Conservation (phyloP, 1,140 invertebrate genomes). For the Scaptomyza pallida region DNA sequence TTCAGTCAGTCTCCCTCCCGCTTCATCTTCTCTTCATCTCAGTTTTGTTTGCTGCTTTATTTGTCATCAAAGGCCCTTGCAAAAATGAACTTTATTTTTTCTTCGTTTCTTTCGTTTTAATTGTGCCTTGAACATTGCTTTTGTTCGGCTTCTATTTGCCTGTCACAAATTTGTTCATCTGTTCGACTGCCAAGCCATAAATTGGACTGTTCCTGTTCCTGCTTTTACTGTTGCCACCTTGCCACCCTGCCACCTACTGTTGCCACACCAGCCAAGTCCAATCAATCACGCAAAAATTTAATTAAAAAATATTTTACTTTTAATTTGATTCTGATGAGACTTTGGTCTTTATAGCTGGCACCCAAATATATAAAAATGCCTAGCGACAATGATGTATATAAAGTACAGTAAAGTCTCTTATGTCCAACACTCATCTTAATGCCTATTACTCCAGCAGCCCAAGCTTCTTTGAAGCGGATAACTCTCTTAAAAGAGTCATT, state of each 20-base stretch:
- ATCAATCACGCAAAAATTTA: conserved; percentile 77
- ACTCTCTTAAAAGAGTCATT: too few species aligned
- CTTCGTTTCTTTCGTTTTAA: conserved; percentile 76
- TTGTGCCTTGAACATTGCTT: conserved; percentile 54
- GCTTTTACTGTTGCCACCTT: not conserved
- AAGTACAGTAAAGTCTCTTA: too few species aligned
- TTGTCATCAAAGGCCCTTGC: conserved; percentile 65
- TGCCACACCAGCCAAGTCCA: conserved; percentile 56
- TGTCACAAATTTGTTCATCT: conserved; percentile 62
- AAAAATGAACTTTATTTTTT: conserved; percentile 66
- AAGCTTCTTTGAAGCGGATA: too few species aligned
- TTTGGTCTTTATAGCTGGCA: conserved; percentile 7
- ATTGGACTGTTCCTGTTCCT: conserved; percentile 13
- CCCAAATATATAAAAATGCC: conserved; percentile 10
- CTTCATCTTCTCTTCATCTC: too few species aligned
- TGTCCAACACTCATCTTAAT: too few species aligned
- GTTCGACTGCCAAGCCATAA: conserved; percentile 35
- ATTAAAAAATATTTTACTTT: conserved; percentile 56
- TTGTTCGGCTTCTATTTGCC: conserved; percentile 47
- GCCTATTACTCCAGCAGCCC: too few species aligned
- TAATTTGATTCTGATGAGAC: conserved; percentile 37
- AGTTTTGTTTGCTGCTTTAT: not conserved
- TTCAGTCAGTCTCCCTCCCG: not conserved
- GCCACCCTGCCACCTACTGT: not conserved
- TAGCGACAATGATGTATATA: not conserved